Base-by-base conservation (phyloP, 2,888 invertebrate genomes). In the Melipona beecheii region DNA sequence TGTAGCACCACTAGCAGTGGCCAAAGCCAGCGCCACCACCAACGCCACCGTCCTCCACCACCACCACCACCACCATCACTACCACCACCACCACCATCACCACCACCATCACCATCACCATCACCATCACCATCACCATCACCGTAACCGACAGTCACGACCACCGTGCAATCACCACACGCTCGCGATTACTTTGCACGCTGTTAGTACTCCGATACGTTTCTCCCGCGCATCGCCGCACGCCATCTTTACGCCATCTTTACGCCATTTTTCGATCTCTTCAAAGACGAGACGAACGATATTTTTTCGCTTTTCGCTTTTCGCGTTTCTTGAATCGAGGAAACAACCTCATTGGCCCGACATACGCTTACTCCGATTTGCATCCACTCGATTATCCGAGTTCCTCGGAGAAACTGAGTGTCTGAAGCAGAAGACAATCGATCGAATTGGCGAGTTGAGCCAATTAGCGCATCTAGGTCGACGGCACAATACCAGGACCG, bases 161-260 rank as follows among this genome's bases (percentile, higher is more conserved):
- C 85, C 85, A 83, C 88, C 86, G 77, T 85, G 80, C 78, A 75
- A 85, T 80, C 79, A 74, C 84, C 78, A 58, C 66, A 24, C 65
- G 56, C 71, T 71, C 71, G 43, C 69, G 73, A 83, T 70, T 70
- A 58, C 62, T 69, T 77, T 56, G 43, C 71, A 49, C 72, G 3
- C 69, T 58, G n/a, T 73, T 64, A 50, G 52, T 58, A 58, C n/a
- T 36, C 4, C 50, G 71, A 71, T 60, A 66, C 60, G 21, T 66
- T 66, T 70, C 58, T 24, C n/a, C 17, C 15, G 27, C 6, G 27
- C 0, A 27, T 9, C 19, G 19, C 27, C 17, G 27, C 43, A 9
- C 43, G 43, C 43, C 43, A 43, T 43, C 43, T 43, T 9, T 43
- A 43, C 43, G 43, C 43, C 43, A n/a, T 13, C n/a, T 56, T n/a